phyloP scores from a whole-genome alignment of 2,113 vertebrate genomes.

The Hypanus sabinus region DNA sequence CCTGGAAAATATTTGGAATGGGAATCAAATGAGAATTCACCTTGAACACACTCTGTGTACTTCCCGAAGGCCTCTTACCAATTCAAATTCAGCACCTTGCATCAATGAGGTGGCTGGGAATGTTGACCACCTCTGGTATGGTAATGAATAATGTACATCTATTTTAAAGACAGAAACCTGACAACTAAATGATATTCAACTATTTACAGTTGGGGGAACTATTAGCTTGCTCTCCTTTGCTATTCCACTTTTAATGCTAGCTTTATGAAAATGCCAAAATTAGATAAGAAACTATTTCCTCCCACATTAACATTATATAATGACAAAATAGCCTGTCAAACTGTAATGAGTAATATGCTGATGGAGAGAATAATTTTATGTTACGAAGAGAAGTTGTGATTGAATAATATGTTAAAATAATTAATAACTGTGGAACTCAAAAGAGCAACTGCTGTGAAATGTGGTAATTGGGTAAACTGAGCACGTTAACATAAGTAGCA shows the following conservation, averaged over 20 bases:
- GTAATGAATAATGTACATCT: not conserved
- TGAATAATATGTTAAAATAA: not conserved
- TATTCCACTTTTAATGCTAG: not conserved
- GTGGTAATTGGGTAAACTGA: not conserved
- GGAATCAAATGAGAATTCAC: not conserved
- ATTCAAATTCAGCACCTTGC: not conserved
- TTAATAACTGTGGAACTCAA: not conserved
- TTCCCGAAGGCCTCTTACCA: not conserved
- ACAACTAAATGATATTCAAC: not conserved
- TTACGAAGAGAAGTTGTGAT: not conserved
- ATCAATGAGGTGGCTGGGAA: not conserved
- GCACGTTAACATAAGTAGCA: not conserved
- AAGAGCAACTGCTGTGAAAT: not conserved
- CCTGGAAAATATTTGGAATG: not conserved
- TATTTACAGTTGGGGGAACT: not conserved
- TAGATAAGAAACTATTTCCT: constrained; percentile 11
- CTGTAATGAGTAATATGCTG: constrained; percentile 4
- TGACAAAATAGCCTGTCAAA: constrained; percentile 6
- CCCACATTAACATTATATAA: constrained; percentile 5
- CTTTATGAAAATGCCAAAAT: not conserved
- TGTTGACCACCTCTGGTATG: not conserved
- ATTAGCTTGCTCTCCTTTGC: not conserved
- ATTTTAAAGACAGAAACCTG: not conserved
- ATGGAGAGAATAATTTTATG: not conserved
- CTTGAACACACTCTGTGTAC: not conserved